These are phyloP conservation scores for Cataglyphis albicans DNA, from an alignment of 2,888 invertebrate genomes.

Conservation along the genomic window DNA sequence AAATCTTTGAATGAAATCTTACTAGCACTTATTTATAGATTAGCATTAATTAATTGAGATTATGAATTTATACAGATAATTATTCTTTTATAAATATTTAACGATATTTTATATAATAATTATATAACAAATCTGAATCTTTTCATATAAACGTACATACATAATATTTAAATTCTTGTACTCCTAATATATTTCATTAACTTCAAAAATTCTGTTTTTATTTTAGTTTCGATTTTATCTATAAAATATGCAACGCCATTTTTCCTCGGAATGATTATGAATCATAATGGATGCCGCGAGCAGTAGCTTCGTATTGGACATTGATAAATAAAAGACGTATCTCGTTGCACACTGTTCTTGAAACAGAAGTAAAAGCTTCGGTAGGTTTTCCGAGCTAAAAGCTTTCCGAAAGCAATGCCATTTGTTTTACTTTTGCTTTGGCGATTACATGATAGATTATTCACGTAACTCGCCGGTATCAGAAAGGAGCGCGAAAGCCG, in stretches of 20 bases:
- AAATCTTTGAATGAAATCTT: conserved; percentile 14
- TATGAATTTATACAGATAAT: not conserved
- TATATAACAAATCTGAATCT: not conserved
- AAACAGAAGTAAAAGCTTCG: conserved; percentile 49
- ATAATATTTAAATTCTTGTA: not conserved
- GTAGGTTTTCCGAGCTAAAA: conserved; percentile 52
- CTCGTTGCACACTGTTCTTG: conserved; percentile 29
- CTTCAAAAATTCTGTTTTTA: not conserved
- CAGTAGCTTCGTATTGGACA: conserved; percentile 30
- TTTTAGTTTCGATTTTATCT: not conserved
- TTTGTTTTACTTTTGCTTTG: conserved; percentile 50
- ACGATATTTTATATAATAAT: not conserved
- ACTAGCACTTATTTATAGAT: conserved; percentile 18
- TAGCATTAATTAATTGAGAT: conserved; percentile 13
- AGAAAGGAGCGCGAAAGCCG: conserved; percentile 48
- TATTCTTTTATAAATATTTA: not conserved
- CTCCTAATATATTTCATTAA: not conserved
- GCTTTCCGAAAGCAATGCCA: conserved; percentile 54
- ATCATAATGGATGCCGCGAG: conserved; percentile 29
- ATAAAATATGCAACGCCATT: not conserved
- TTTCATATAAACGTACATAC: not conserved
- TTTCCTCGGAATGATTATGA: conserved; percentile 15
- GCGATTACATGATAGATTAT: conserved; percentile 57
- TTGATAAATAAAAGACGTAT: conserved; percentile 49
- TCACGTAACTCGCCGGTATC: conserved; percentile 53